A percentile compares a stretch with the other conserved stretches of the same genome.
Conservation (phyloP, 2,888 invertebrate species). For the Acanthococcus lagerstroemiae region DNA sequence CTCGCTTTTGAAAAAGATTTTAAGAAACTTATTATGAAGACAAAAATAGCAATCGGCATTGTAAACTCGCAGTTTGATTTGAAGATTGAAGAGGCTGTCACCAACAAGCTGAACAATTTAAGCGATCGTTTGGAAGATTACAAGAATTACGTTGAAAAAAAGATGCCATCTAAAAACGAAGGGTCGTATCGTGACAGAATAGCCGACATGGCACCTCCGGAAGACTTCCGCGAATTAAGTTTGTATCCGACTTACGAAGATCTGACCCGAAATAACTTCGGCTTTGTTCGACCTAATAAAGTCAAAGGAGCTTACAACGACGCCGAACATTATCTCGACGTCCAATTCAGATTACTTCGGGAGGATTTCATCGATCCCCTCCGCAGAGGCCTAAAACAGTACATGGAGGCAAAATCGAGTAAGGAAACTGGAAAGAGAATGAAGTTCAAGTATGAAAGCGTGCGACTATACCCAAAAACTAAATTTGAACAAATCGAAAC, state of each 20-base stretch:
- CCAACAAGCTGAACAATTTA: slow-evolving; percentile 25
- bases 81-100: slow-evolving; percentile 22
- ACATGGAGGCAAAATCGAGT: background rate
- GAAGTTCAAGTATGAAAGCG: slow-evolving; percentile 50
- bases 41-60: slow-evolving; percentile 35
- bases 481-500: slow-evolving; percentile 12
- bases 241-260: slow-evolving; percentile 48
- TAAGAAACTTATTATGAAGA: slow-evolving; percentile 38
- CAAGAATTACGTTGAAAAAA: slow-evolving; percentile 26
- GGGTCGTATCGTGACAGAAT: slow-evolving; percentile 43
- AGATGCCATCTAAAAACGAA: slow-evolving; percentile 35
- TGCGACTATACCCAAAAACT: slow-evolving; percentile 52
- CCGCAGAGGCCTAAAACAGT: slow-evolving; percentile 47
- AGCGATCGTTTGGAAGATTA: slow-evolving; percentile 28
- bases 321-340: slow-evolving; percentile 62
- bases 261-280: slow-evolving; percentile 41
- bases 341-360: slow-evolving; percentile 65
- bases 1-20: slow-evolving; percentile 39
- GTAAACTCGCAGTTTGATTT: slow-evolving; percentile 35
- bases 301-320: slow-evolving; percentile 52
- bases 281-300: slow-evolving; percentile 50
- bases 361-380: slow-evolving; percentile 72
- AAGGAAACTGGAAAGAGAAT: background rate
- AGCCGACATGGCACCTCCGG: slow-evolving; percentile 41
- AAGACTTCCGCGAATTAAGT: slow-evolving; percentile 47